Conservation (phyloP, 1,140 invertebrate species). For the Diorhabda carinulata region DNA sequence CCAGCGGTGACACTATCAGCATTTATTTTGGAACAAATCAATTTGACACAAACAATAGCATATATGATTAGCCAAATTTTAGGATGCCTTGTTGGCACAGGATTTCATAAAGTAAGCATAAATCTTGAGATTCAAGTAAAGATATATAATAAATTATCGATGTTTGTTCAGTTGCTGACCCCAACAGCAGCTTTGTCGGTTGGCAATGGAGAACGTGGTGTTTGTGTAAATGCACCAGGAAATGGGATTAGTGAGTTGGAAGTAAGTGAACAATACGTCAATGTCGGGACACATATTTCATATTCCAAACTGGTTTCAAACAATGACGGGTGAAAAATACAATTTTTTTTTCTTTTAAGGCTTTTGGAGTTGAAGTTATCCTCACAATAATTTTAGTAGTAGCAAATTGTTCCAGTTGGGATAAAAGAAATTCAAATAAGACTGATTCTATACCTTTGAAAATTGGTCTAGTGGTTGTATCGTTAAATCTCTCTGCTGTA, state of each 20-base stretch:
- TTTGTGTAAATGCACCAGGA: slow-evolving; percentile 24
- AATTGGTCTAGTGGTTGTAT: slow-evolving; percentile 48
- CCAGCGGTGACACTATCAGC: slow-evolving; percentile 70
- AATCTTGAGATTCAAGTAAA: slow-evolving; percentile 1
- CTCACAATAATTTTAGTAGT: slow-evolving; percentile 48
- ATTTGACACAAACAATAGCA: slow-evolving; percentile 59
- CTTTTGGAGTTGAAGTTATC: slow-evolving; percentile 46
- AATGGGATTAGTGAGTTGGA: slow-evolving; percentile 27
- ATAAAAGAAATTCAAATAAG: slow-evolving; percentile 46
- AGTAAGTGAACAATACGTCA: slow-evolving; percentile 21
- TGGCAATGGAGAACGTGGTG: slow-evolving; percentile 14
- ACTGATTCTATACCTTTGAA: slow-evolving; percentile 51
- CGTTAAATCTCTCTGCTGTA: slow-evolving; percentile 48
- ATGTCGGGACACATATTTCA: neutral
- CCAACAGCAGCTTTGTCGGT: slow-evolving; percentile 22
- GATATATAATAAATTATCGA: neutral
- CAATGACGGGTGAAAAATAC: too few relatives aligned
- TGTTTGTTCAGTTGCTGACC: slow-evolving; percentile 32
- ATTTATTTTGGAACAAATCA: slow-evolving; percentile 60
- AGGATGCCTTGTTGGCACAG: slow-evolving; percentile 65
- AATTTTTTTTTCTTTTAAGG: slow-evolving; percentile 34
- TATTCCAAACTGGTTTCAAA: too few relatives aligned
- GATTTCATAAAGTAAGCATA: slow-evolving; percentile 53
- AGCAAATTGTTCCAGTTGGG: slow-evolving; percentile 51
- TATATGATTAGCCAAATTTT: slow-evolving; percentile 68